These are phyloP conservation scores for Cyaniris semiargus DNA, from an alignment of 2,888 invertebrate genomes.

Conservation along the genomic window DNA sequence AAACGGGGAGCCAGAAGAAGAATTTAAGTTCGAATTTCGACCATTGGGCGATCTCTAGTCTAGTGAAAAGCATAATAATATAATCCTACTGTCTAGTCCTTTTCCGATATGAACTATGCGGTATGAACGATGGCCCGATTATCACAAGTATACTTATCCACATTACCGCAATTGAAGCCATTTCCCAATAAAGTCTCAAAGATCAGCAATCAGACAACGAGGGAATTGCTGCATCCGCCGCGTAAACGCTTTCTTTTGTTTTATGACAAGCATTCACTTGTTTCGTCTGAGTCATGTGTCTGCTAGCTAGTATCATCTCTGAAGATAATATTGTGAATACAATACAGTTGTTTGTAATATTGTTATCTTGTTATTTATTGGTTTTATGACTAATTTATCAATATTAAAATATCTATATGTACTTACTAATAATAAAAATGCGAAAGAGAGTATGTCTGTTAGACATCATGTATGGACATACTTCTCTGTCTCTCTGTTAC, in stretches of 20 bases:
- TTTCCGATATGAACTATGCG: background rate
- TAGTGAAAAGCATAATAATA: too few species aligned
- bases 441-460: too few species aligned
- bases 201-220: conserved; percentile 31
- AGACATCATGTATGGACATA: too few species aligned
- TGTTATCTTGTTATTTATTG: background rate
- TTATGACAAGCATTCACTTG: background rate
- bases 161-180: conserved; percentile 34
- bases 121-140: background rate
- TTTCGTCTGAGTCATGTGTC: background rate
- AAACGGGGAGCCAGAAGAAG: too few species aligned
- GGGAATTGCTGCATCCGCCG: conserved; percentile 38
- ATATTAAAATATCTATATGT: too few species aligned
- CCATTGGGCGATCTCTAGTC: too few species aligned
- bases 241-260: conserved; percentile 32
- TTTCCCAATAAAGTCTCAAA: conserved; percentile 34
- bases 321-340: background rate
- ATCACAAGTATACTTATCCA: conserved; percentile 33
- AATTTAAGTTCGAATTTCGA: too few species aligned
- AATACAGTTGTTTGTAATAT: background rate
- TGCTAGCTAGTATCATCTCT: background rate
- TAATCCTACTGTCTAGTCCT: background rate
- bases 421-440: too few species aligned
- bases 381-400: too few species aligned
- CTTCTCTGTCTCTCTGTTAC: too few species aligned